Conservation (phyloP, 1,140 invertebrate species). For the Zaprionus davidi region DNA sequence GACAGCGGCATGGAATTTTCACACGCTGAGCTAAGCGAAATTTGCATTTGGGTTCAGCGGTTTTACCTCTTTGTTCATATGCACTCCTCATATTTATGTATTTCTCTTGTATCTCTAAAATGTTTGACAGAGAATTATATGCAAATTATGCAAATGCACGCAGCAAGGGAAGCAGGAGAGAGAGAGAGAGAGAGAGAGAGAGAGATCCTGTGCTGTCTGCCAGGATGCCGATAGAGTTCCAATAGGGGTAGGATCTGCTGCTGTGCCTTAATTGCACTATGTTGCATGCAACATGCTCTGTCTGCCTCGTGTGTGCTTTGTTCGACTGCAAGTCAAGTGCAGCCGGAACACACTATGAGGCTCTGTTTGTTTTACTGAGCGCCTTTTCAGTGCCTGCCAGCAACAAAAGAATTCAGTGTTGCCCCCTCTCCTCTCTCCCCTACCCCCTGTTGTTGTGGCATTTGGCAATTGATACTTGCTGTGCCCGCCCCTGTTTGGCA, state of each 20-base stretch:
- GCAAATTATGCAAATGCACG: slow-evolving; percentile 74
- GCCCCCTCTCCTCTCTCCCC: background rate
- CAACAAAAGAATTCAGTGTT: slow-evolving; percentile 34
- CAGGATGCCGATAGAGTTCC: slow-evolving; percentile 40
- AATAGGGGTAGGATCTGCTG: slow-evolving; percentile 32
- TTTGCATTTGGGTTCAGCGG: slow-evolving; percentile 59
- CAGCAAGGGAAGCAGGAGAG: slow-evolving; percentile 9
- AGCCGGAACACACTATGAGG: slow-evolving; percentile 9
- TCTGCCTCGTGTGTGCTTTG: slow-evolving; percentile 8
- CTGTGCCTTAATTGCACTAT: slow-evolving; percentile 60
- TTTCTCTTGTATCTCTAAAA: slow-evolving; percentile 49
- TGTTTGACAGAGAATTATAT: slow-evolving; percentile 74
- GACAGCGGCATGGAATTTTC: slow-evolving; percentile 44
- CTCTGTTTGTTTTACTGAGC: slow-evolving; percentile 40
- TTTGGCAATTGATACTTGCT: slow-evolving; percentile 41
- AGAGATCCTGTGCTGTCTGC: background rate
- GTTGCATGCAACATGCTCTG: slow-evolving; percentile 34
- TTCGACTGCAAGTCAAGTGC: slow-evolving; percentile 49
- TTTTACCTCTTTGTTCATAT: slow-evolving; percentile 25
- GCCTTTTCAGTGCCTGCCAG: slow-evolving; percentile 36
- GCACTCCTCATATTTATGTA: background rate
- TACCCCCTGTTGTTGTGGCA: slow-evolving; percentile 21
- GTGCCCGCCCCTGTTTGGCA: slow-evolving; percentile 37
- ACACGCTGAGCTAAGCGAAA: slow-evolving; percentile 51
- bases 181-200: too few relatives aligned